phyloP scores from a whole-genome alignment of 2,113 vertebrate genomes.

The Rana temporaria region DNA sequence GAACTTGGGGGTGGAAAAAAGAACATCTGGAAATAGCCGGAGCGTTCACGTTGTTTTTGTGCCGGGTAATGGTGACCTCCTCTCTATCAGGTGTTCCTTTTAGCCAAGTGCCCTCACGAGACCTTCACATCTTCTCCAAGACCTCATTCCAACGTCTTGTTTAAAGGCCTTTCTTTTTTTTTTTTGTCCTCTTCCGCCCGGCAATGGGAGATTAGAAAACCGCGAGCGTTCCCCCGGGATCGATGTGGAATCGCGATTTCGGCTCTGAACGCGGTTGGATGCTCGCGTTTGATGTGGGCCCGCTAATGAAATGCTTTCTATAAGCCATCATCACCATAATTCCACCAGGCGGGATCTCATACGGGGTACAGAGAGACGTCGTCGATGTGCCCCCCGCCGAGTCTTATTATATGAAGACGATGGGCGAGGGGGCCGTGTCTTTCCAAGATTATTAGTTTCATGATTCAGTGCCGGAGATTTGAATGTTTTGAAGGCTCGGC shows the following conservation, averaged over 20 bases:
- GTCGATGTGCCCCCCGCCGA: neutral
- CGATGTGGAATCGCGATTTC: conserved; percentile 1
- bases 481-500: conserved; percentile 9
- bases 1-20: no score
- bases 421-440: neutral
- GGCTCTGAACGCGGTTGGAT: neutral
- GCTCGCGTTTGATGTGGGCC: conserved; percentile 10
- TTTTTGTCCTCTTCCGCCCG: neutral
- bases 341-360: conserved; percentile 16
- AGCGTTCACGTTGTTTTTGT: neutral
- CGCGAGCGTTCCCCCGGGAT: neutral
- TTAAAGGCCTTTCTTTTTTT: neutral
- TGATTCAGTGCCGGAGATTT: conserved; percentile 1
- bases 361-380: neutral
- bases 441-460: conserved; percentile 21
- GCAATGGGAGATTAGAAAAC: neutral
- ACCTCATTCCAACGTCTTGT: neutral
- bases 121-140: neutral
- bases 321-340: neutral
- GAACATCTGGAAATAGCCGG: no score
- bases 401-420: conserved; percentile 15
- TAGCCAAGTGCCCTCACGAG: neutral
- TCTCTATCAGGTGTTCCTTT: neutral
- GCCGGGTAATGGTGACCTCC: neutral
- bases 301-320: conserved; percentile 37